A percentile compares a stretch with the other conserved stretches of the same genome.
These are phyloP conservation scores for Lasiommata megera DNA, from an alignment of 2,888 invertebrate genomes.

Conservation along the genomic window DNA sequence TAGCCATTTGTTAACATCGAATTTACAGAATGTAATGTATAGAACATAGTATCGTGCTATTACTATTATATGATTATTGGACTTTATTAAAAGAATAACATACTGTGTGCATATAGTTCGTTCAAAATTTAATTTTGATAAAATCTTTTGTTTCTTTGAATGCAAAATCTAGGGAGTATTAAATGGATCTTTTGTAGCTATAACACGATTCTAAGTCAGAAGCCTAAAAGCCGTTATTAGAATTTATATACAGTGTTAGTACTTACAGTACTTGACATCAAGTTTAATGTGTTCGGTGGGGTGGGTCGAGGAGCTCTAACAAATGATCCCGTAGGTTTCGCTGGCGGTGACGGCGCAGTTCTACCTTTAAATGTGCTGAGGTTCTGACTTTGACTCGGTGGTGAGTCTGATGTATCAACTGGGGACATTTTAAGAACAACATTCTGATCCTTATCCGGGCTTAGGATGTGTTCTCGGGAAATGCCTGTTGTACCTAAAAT, in stretches of 20 bases:
- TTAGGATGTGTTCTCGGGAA: constrained; percentile 62
- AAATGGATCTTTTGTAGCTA: neutral
- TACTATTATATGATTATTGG: neutral
- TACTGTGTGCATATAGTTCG: neutral
- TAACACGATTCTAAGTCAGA: neutral
- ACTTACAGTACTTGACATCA: constrained; percentile 83
- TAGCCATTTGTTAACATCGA: constrained; percentile 39
- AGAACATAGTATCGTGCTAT: constrained; percentile 12
- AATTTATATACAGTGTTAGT: constrained; percentile 13
- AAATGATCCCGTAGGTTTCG: constrained; percentile 69
- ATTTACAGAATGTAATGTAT: constrained; percentile 18
- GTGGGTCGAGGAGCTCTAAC: constrained; percentile 87
- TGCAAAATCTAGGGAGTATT: too few relatives aligned
- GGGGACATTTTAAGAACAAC: constrained; percentile 90
- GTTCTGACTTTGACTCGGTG: constrained; percentile 69
- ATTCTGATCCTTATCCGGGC: constrained; percentile 79
- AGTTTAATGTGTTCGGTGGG: constrained; percentile 91
- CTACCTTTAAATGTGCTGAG: constrained; percentile 87
- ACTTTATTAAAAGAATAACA: neutral
- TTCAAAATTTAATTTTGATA: too few relatives aligned
- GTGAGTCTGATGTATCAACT: constrained; percentile 76
- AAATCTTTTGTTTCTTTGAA: neutral
- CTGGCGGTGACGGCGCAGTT: constrained; percentile 78
- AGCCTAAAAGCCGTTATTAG: constrained; percentile 16
- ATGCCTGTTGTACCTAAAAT: constrained; percentile 64